A percentile compares a stretch with the other conserved stretches of the same genome.
Evolutionary conservation across 1,140 invertebrate genomes (phyloP).

Genomic region (Leptoteleia sp.): DNA sequence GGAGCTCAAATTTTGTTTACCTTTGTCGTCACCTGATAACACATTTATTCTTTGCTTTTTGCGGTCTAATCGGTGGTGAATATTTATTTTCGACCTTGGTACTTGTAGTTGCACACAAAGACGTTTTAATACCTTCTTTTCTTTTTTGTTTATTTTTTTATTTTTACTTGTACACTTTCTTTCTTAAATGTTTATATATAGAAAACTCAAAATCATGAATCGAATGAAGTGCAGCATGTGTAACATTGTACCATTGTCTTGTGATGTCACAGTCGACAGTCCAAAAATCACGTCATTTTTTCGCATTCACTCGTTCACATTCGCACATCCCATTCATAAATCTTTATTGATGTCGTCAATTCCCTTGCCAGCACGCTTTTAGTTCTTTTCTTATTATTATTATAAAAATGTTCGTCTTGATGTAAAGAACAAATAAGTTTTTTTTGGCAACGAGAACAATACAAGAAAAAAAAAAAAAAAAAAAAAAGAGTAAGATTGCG

Average conservation of each 20-base stretch:
- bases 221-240: slow-evolving; percentile 67
- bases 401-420: slow-evolving; percentile 32
- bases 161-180: slow-evolving; percentile 25
- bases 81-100: slow-evolving; percentile 22
- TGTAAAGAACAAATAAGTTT: too few species aligned
- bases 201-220: slow-evolving; percentile 52
- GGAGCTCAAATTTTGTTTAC: slow-evolving; percentile 9
- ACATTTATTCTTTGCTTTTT: neutral
- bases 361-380: slow-evolving; percentile 67
- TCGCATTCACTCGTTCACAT: slow-evolving; percentile 30
- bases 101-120: slow-evolving; percentile 8
- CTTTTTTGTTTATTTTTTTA: neutral
- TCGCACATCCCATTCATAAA: slow-evolving; percentile 25
- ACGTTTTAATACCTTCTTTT: slow-evolving; percentile 30
- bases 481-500: slow-evolving; percentile 11
- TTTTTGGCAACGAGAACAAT: too few species aligned
- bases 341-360: slow-evolving; percentile 34
- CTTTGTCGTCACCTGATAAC: slow-evolving; percentile 7
- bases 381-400: slow-evolving; percentile 8
- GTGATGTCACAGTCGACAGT: slow-evolving; percentile 75
- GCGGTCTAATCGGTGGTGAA: slow-evolving; percentile 3
- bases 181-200: slow-evolving; percentile 29
- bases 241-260: slow-evolving; percentile 70
- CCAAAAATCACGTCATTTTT: slow-evolving; percentile 69
- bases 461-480: slow-evolving; percentile 15